Conservation (phyloP, 2,888 invertebrate genomes). For the Linnaemya tessellans region DNA sequence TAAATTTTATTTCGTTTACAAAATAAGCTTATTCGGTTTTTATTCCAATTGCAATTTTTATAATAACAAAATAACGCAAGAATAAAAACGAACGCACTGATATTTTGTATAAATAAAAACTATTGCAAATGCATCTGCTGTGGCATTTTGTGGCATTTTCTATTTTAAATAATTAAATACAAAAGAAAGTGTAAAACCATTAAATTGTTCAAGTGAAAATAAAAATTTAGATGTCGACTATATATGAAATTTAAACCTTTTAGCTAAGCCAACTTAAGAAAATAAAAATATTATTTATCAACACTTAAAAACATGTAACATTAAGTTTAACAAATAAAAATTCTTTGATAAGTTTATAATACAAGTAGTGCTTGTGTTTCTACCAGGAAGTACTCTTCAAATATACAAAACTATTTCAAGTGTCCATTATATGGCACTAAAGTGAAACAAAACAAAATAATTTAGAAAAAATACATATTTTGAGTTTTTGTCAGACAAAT, state of each 20-base stretch:
- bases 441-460: conserved; percentile 48
- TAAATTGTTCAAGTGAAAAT: conserved; percentile 49
- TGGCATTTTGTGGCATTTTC: conserved; percentile 73
- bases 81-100: conserved; percentile 72
- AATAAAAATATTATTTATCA: conserved; percentile 58
- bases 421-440: conserved; percentile 20
- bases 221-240: conserved; percentile 44
- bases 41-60: conserved; percentile 25
- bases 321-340: neutral
- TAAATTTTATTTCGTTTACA: conserved; percentile 60
- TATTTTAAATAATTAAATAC: conserved; percentile 1
- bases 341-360: conserved; percentile 2
- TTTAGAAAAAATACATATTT: conserved; percentile 4
- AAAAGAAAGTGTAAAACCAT: conserved; percentile 64
- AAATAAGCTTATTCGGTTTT: conserved; percentile 74
- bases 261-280: conserved; percentile 26
- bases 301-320: neutral
- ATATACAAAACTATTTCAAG: conserved; percentile 29
- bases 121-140: conserved; percentile 45
- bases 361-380: conserved; percentile 28
- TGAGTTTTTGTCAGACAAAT: conserved; percentile 53
- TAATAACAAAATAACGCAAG: conserved; percentile 8
- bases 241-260: conserved; percentile 61
- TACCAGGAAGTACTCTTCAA: conserved; percentile 39
- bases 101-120: conserved; percentile 72